Conservation (phyloP, 2,888 invertebrate species). For the Amphimallon solstitiale region DNA sequence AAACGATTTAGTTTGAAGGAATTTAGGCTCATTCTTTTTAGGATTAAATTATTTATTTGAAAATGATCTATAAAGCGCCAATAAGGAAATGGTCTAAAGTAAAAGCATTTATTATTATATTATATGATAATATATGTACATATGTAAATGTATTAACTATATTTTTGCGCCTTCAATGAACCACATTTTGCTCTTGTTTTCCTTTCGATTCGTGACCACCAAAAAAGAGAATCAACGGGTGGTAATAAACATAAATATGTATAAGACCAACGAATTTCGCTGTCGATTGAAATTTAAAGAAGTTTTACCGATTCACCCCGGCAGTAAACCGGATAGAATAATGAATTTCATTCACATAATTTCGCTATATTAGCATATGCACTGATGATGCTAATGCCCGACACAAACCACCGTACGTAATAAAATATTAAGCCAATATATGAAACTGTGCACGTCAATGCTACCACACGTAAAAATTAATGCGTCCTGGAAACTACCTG, state of each 20-base stretch:
- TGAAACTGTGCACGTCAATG: constrained; percentile 33
- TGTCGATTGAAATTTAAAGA: constrained; percentile 1
- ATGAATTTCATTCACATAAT: constrained; percentile 31
- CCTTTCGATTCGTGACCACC: too few species aligned
- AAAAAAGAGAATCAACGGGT: too few species aligned
- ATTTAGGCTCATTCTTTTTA: too few species aligned
- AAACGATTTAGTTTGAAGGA: too few species aligned
- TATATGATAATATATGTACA: too few species aligned
- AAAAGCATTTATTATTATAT: too few species aligned
- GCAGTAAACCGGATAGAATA: constrained; percentile 24
- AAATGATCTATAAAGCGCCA: too few species aligned
- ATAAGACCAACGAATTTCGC: not conserved
- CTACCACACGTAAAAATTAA: constrained; percentile 38
- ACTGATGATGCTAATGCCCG: constrained; percentile 33
- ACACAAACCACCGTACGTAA: constrained; percentile 17
- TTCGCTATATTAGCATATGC: constrained; percentile 36
- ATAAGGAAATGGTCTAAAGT: too few species aligned
- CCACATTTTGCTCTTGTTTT: too few species aligned
- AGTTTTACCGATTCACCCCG: not conserved
- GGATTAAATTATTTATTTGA: too few species aligned
- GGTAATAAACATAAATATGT: too few species aligned
- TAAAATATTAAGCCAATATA: constrained; percentile 39
- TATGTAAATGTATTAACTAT: too few species aligned
- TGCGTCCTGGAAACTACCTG: constrained; percentile 43
- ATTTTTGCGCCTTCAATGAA: not conserved